A percentile compares a stretch with the other conserved stretches of the same genome.
Evolutionary conservation across 2,888 invertebrate genomes (phyloP).

Genomic region (Hypselothyrea guttata): DNA sequence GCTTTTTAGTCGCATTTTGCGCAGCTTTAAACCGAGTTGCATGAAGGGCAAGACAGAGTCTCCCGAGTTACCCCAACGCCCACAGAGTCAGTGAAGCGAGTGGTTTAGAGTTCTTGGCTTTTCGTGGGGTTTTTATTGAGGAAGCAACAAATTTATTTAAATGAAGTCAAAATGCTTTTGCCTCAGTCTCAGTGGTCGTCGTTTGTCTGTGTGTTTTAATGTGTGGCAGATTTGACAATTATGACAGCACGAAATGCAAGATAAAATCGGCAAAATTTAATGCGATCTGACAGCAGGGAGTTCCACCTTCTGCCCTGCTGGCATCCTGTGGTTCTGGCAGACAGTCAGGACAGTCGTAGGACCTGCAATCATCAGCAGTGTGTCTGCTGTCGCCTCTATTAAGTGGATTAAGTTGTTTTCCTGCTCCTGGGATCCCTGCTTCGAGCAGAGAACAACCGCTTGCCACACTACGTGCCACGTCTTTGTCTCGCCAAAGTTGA

Average conservation of each 20-base stretch:
- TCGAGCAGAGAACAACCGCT: not conserved
- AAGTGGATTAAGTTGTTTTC: constrained; percentile 71
- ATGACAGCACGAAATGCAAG: constrained; percentile 61
- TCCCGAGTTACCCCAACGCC: not conserved
- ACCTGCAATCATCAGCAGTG: constrained; percentile 32
- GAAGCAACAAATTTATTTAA: constrained; percentile 73
- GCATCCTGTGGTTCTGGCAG: constrained; percentile 13
- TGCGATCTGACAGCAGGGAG: constrained; percentile 23
- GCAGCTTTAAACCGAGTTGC: constrained; percentile 35
- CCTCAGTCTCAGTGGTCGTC: constrained; percentile 29
- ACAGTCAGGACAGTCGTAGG: too few species aligned
- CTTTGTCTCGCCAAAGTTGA: constrained; percentile 25
- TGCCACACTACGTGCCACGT: not conserved
- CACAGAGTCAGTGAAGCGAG: constrained; percentile 18
- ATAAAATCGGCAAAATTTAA: constrained; percentile 64
- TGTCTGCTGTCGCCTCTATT: constrained; percentile 59
- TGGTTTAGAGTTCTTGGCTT: constrained; percentile 37
- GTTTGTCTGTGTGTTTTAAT: constrained; percentile 46
- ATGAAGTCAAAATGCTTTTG: constrained; percentile 68
- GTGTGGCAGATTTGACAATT: constrained; percentile 74
- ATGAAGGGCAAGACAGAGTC: too few species aligned
- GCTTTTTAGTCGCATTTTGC: constrained; percentile 46
- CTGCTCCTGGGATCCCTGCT: constrained; percentile 23
- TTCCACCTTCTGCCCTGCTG: not conserved
- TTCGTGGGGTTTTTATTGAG: constrained; percentile 62